A percentile compares a stretch with the other conserved stretches of the same genome.
Conservation (phyloP, 2,797 vertebrate species). For the Okamejei kenojei region DNA sequence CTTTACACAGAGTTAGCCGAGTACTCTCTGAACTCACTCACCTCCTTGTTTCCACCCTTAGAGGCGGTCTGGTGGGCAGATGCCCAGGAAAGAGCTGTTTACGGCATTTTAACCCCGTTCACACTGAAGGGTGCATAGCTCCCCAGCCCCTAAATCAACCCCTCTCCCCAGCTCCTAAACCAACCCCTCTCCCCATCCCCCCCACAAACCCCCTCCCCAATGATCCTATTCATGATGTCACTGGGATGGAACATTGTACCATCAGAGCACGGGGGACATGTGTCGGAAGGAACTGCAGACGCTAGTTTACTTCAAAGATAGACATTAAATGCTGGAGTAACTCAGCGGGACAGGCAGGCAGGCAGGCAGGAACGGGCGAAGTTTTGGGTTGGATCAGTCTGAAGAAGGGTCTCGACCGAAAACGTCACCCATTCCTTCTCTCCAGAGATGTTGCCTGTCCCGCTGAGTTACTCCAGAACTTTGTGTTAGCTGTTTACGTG, state of each 20-base stretch:
- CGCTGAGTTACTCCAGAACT: too few species aligned
- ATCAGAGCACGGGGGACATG: background rate
- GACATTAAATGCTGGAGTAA: too few species aligned
- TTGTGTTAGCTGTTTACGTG: too few species aligned
- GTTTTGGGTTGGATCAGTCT: too few species aligned
- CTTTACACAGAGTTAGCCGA: background rate
- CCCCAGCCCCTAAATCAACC: background rate
- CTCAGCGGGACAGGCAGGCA: too few species aligned
- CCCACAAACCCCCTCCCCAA: background rate
- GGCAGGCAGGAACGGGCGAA: too few species aligned
- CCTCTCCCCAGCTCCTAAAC: background rate
- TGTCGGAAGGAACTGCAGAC: too few species aligned
- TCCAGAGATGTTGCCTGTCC: too few species aligned
- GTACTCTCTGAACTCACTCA: background rate
- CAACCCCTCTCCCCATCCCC: background rate
- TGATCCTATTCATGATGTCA: slow-evolving; percentile 27
- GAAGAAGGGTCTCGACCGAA: too few species aligned
- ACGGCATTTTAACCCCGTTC: background rate
- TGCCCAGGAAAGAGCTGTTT: background rate
- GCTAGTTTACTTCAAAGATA: too few species aligned
- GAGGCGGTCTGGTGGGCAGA: background rate
- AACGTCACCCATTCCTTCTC: too few species aligned
- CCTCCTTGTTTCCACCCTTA: background rate
- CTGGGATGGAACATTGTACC: slow-evolving; percentile 18
- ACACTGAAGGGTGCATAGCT: background rate